phyloP scores from a whole-genome alignment of 2,113 vertebrate genomes.

The Myotis lucifugus region DNA sequence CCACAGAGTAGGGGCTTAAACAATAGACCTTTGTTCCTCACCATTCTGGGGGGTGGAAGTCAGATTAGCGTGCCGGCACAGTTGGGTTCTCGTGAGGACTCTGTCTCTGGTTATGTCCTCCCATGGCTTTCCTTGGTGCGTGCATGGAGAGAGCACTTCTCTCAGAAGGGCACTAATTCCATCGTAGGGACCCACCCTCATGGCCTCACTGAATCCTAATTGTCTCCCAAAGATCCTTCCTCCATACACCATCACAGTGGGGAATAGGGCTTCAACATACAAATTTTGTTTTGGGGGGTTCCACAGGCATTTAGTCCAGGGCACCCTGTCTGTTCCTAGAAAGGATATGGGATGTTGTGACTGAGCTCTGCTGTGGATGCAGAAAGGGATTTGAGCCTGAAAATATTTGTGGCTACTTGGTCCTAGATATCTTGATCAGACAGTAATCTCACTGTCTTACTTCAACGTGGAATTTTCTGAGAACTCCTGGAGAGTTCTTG shows the following conservation, averaged over 20 bases:
- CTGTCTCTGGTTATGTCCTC: neutral
- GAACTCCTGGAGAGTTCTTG: neutral
- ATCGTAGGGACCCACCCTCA: neutral
- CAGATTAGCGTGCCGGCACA: fast-evolving
- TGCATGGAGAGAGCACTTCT: neutral
- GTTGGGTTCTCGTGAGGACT: too few relatives aligned
- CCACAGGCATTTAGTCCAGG: neutral
- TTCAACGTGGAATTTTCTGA: neutral
- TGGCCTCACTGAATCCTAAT: neutral
- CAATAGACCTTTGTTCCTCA: neutral
- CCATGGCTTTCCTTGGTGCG: neutral
- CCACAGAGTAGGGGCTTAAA: neutral
- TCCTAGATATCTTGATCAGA: too few relatives aligned
- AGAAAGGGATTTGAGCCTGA: neutral
- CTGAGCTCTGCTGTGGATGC: neutral
- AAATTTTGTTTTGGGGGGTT: neutral
- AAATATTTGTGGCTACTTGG: neutral
- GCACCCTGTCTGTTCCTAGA: neutral
- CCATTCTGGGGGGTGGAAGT: neutral
- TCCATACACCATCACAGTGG: neutral
- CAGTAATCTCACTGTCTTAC: neutral
- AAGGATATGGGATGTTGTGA: neutral
- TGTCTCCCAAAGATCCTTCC: neutral
- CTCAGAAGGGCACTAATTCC: neutral
- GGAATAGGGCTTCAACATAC: neutral